Base-by-base conservation (phyloP, 92 coral and sea anemone genomes). In the Parazoanthus darwini region DNA sequence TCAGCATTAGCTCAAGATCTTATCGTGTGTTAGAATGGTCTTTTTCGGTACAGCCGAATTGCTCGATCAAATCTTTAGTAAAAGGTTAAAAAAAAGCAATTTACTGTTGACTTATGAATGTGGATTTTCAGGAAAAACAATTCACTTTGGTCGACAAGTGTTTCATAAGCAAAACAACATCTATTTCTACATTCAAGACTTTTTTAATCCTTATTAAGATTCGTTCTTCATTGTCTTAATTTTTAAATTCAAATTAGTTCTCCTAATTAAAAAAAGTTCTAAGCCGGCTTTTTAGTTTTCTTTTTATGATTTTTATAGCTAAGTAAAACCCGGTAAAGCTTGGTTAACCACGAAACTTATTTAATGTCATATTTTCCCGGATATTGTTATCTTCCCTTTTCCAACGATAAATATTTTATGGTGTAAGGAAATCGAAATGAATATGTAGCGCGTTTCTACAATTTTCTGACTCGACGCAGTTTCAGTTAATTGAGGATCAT, bases 171-270 rank as follows among this genome's bases (percentile, higher is more conserved):
- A 42, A 84, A 46, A 70, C 78, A 84, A 29, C 79, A 44, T 48
- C 37, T 35, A 38, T 14, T 76, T 84, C 63, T 71, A 10, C 3
- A 48, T 84, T 11, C 8, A 70, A 44, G 74, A 4, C 65, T 48
- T 20, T 14, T 7, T 84, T 71, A 73, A 70, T 84, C 36, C 87
- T 71, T 71, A 50, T 71, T 44, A 70, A 36, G 44, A 73, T 84
- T 71, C 63, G 35, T 43, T 43, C 37, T 51, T 48, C 3, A 84
- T 29, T 71, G 44, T 70, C 44, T 5, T 66, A 11, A 71, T 44
- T 43, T 84, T 84, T n/a, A 35, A 84, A 84, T 84, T 84, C 87
- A 71, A 73, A 84, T 73, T 84, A 84, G 87, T 84, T 71, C 68
- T 70, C 6, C 36, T 84, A 84, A 84, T 84, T 68, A 72, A 7